Evolutionary conservation across 92 coral and sea anemone genomes (phyloP).

Genomic region (Actinostola sp.): DNA sequence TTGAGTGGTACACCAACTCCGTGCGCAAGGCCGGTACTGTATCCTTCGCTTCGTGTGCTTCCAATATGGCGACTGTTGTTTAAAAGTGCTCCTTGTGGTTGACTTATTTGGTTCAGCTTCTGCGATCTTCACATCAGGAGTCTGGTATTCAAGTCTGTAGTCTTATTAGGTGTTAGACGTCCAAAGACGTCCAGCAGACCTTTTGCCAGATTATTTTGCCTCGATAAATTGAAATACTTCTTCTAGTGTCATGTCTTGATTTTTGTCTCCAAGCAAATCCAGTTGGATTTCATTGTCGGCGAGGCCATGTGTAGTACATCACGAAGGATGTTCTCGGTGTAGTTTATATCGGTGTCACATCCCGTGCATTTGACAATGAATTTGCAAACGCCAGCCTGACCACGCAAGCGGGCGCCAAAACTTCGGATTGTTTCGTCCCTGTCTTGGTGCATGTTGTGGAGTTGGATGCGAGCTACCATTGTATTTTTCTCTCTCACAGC

Average conservation of each 20-base stretch:
- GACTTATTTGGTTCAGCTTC: too few relatives aligned
- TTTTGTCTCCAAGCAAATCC: slow-evolving; percentile 46
- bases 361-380: slow-evolving; percentile 34
- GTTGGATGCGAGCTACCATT: slow-evolving; percentile 59
- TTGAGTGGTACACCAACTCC: too few relatives aligned
- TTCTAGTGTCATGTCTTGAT: slow-evolving; percentile 47
- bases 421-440: slow-evolving; percentile 47
- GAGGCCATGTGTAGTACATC: slow-evolving; percentile 46
- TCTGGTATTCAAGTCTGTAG: too few relatives aligned
- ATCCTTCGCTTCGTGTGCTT: too few relatives aligned
- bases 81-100: too few relatives aligned
- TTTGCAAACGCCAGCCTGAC: slow-evolving; percentile 57
- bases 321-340: slow-evolving; percentile 45
- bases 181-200: slow-evolving; percentile 70
- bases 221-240: slow-evolving; percentile 58
- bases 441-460: slow-evolving; percentile 58
- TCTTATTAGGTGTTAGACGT: too few relatives aligned
- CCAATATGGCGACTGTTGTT: too few relatives aligned
- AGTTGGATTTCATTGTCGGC: slow-evolving; percentile 55
- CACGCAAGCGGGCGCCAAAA: slow-evolving; percentile 50
- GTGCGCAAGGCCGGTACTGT: too few relatives aligned
- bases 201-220: slow-evolving; percentile 59
- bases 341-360: slow-evolving; percentile 36
- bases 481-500: slow-evolving; percentile 58
- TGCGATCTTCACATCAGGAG: too few relatives aligned